Base-by-base conservation (phyloP, 2,113 vertebrate genomes). In the Anarhynchus alexandrinus region DNA sequence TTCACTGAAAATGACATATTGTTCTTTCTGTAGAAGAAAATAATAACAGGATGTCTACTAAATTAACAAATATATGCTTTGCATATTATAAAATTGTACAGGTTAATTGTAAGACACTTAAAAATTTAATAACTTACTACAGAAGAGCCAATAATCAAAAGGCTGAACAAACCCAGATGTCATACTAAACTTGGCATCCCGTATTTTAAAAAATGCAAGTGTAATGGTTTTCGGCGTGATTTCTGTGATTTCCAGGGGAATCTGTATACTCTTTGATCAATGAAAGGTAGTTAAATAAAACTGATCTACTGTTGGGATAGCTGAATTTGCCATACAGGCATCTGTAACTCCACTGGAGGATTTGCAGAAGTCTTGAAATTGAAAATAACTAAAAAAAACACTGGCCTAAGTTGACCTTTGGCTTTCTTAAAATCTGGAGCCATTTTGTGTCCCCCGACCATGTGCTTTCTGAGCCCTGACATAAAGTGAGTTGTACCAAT, bases 391-490 rank as follows among this genome's bases (percentile, higher is more conserved):
- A 79, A 77, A 88, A 88, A 88, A 88, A 90, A 69, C 58, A 38
- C 27, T 10, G 18, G 21, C 87, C 93, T 92, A 69, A 90, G 73
- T 1, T 92, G 71, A 95, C 93, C 96, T 96, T 92, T 95, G 92
- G 58, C 90, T 92, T 95, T 80, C 76, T 45, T 94, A 74, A 92
- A 96, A 86, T 88, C 90, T 92, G 79, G 51, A 95, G 66, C 55
- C 61, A 49, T 86, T 95, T 73, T 88, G 62, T 51, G 55, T 82
- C 29, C 62, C 42, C 30, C 0, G 0, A 42, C 70, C 59, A 30
- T 55, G 86, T 94, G 38, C 45, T 77, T 78, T 90, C 85, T 77
- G 76, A 94, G 86, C 64, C 70, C 91, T 92, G 93, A 65, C 18
- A 36, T 77, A 73, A 74, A 94, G 62, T 0, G 1, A 54, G 51